Evolutionary conservation across 2,797 vertebrate genomes (phyloP), one percentile per base, ranked within the genome.

Genomic region (Myripristis murdjan): DNA sequence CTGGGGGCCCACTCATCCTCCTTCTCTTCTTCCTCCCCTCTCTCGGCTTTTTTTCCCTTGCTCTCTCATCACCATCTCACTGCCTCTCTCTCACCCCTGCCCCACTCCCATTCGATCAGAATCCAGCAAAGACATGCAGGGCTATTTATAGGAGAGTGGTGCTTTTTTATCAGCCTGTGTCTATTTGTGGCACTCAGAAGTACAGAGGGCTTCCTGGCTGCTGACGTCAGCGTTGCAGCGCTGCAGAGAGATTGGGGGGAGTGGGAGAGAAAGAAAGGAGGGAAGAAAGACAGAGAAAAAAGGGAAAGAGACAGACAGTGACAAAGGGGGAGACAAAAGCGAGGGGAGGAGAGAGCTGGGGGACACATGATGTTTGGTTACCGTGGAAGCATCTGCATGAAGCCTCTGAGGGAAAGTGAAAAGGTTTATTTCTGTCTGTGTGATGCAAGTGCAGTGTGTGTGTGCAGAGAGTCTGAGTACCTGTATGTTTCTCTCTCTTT

Each of bases 121-220:
- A 88, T 82, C 88, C 66, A 82, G 89, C 86, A 83, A 91, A 94
- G 86, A 89, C 91, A 92, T 66, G 70, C 91, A 73, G 72, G 48
- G 88, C 90, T 95, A 95, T 95, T 93, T 93, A 90, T 95, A 95
- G 93, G 39, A 75, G 66, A 85, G 87, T 80, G 84, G 89, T 87
- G 91, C 87, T 94, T 93, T 94, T 94, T 93, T 93, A 93, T 92
- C 91, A 75, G 87, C 87, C 87, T 61, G 89, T 84, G 91, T 92
- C 94, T 95, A 95, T 95, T 95, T 95, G 92, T 93, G 89, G 93
- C 87, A 77, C 85, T 82, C 81, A 85, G 88, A 93, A 92, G 90
- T 91, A 95, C 91, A 92, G 92, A 94, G 93, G 95, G 92, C 93
- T 95, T 92, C 94, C 93, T 94, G 87, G 86, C 90, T 92, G 88